phyloP scores from a whole-genome alignment of 2,888 invertebrate species.

The Meandrusa payeni region DNA sequence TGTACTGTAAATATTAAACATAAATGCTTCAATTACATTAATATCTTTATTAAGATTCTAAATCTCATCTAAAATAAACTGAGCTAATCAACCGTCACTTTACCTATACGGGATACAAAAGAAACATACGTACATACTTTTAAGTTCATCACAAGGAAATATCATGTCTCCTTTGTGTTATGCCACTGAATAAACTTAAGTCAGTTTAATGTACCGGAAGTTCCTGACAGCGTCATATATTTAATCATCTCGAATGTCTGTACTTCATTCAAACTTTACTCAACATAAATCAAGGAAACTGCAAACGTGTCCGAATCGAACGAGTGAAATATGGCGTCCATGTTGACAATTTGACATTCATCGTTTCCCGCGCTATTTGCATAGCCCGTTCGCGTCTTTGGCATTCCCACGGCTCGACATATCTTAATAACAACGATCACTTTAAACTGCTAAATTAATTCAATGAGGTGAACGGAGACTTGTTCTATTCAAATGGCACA shows the following conservation, averaged over 20 bases:
- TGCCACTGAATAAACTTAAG: conserved; percentile 3
- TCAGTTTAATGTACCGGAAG: conserved; percentile 4
- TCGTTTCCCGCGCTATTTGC: conserved; percentile 55
- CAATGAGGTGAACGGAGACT: conserved; percentile 22
- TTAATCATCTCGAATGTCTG: conserved; percentile 7
- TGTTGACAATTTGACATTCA: conserved; percentile 48
- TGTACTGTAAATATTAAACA: too few species aligned
- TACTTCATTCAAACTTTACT: conserved; percentile 17
- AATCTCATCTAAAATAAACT: too few species aligned
- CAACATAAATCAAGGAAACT: conserved; percentile 26
- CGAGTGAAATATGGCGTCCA: conserved; percentile 42
- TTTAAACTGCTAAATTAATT: conserved; percentile 28
- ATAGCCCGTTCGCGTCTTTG: conserved; percentile 34
- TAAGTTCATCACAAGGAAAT: background rate
- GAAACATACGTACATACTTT: too few species aligned
- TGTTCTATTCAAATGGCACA: conserved; percentile 15
- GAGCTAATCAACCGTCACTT: too few species aligned
- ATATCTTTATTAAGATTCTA: too few species aligned
- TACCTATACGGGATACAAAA: too few species aligned
- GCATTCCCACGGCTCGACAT: conserved; percentile 43
- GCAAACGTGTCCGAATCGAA: conserved; percentile 26
- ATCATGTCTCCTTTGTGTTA: background rate
- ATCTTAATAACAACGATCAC: conserved; percentile 18
- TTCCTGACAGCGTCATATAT: conserved; percentile 5
- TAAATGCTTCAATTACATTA: too few species aligned